These are phyloP conservation scores for Mus spicilegus DNA, from an alignment of 2,113 vertebrate species.

Conservation along the genomic window DNA sequence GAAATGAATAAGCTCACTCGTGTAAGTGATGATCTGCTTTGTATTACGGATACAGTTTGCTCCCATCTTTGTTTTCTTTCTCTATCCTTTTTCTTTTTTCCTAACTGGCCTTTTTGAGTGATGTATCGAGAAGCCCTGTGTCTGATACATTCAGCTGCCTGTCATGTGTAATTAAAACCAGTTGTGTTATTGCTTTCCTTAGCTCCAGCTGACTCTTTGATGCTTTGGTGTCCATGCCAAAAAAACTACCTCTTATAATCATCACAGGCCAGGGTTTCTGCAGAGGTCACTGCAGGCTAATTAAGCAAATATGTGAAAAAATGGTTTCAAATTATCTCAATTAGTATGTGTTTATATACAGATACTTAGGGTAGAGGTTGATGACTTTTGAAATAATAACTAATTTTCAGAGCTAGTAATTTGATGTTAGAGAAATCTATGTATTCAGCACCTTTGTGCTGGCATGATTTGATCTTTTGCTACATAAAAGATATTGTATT, in stretches of 20 bases:
- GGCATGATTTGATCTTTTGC: slow-evolving; percentile 2
- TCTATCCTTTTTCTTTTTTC: slow-evolving; percentile 77
- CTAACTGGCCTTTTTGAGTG: slow-evolving; percentile 72
- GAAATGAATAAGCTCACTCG: slow-evolving; percentile 37
- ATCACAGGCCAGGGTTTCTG: slow-evolving; percentile 72
- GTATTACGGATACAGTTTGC: slow-evolving; percentile 58
- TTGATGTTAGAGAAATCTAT: not conserved
- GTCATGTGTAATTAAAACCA: slow-evolving; percentile 84
- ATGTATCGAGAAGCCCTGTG: slow-evolving; percentile 62
- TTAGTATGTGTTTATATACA: slow-evolving; percentile 66
- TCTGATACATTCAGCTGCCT: slow-evolving; percentile 80
- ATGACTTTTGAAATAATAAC: slow-evolving; percentile 44
- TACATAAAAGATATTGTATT: not conserved
- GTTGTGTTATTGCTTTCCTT: slow-evolving; percentile 82
- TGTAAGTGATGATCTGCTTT: slow-evolving; percentile 72
- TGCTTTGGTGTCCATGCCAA: slow-evolving; percentile 79
- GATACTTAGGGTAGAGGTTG: not conserved
- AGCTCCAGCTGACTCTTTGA: slow-evolving; percentile 83
- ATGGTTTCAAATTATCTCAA: slow-evolving; percentile 73
- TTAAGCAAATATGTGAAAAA: slow-evolving; percentile 82
- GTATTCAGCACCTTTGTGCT: not conserved
- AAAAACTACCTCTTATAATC: slow-evolving; percentile 80
- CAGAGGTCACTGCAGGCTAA: slow-evolving; percentile 79
- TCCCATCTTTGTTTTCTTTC: not conserved
- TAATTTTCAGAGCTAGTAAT: slow-evolving; percentile 23